Base-by-base conservation (phyloP, 2,797 vertebrate species). In the Arctocebus calabarensis region DNA sequence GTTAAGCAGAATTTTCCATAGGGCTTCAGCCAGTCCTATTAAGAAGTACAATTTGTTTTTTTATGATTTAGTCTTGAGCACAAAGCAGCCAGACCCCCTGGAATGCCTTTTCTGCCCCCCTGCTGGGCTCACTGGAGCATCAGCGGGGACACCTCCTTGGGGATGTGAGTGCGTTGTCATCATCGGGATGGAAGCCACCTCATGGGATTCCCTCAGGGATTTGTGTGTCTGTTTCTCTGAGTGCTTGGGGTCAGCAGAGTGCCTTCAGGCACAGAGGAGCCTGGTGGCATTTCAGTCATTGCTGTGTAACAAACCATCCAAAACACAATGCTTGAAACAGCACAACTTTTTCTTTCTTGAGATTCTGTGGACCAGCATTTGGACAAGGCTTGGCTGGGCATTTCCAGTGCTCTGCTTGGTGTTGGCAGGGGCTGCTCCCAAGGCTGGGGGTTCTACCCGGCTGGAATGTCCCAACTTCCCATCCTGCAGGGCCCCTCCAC, bases 181-280 rank as follows among this genome's bases (percentile, higher is more conserved):
- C 8, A 1, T 22, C 3, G 1, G 25, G 19, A 9, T 5, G 9
- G 11, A 11, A n/a, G 17, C 23, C 48, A 19, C 34, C 45, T 34
- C 25, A 3, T 9, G 7, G n/a, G 66, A n/a, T 20, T 37, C 34
- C 14, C 32, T 6, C 10, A 29, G 10, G n/a, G 19, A 12, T 1
- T 1, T 34, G 48, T 29, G 2, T 57, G 6, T 43, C 48, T 52
- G 52, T 57, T n/a, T 73, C 13, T 23, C 55, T 1, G 7, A 52
- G 40, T n/a, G 10, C 32, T 55, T 0, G 7, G 10, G 17, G 7
- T 84, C 40, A 52, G 66, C n/a, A 13, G 22, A 90, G 59, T 8
- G 27, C 19, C 70, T n/a, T 11, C 4, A 17, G 25, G 14, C 5
- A 17, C 48, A 57, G 64, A 74, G 40, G 23, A 59, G 7, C 48